phyloP scores from a whole-genome alignment of 1,140 invertebrate species.

The Conus ventricosus region DNA sequence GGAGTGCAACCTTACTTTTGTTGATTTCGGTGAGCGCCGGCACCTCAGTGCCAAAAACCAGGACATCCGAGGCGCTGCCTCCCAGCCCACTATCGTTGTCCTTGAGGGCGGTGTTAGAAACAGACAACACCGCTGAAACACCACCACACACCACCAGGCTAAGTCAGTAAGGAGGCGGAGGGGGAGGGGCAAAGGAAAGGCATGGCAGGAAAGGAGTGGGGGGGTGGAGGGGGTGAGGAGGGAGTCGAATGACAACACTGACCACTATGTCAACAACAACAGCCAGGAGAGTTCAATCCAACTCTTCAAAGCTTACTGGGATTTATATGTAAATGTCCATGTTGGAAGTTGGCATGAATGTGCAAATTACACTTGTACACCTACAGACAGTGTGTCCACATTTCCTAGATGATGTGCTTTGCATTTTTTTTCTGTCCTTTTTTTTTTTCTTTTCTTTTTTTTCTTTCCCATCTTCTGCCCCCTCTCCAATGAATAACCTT shows the following conservation, averaged over 20 bases:
- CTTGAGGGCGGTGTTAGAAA: conserved; percentile 48
- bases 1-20: conserved; percentile 46
- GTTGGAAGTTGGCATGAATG: no score
- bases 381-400: no score
- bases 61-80: conserved; percentile 59
- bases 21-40: conserved; percentile 46
- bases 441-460: no score
- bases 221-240: not conserved
- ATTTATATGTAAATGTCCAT: no score
- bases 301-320: no score
- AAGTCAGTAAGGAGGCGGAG: not conserved
- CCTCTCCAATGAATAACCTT: no score
- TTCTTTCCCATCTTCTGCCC: no score
- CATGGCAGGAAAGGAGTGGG: not conserved
- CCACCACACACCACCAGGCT: conserved; percentile 25
- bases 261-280: no score
- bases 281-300: no score
- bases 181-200: not conserved
- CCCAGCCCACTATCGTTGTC: conserved; percentile 65
- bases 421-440: no score
- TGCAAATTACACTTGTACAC: no score
- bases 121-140: conserved; percentile 63
- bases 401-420: no score
- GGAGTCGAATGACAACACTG: not conserved
- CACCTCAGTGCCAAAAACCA: conserved; percentile 64